Conservation (phyloP, 2,888 invertebrate genomes). For the Tanytarsus gracilentus region DNA sequence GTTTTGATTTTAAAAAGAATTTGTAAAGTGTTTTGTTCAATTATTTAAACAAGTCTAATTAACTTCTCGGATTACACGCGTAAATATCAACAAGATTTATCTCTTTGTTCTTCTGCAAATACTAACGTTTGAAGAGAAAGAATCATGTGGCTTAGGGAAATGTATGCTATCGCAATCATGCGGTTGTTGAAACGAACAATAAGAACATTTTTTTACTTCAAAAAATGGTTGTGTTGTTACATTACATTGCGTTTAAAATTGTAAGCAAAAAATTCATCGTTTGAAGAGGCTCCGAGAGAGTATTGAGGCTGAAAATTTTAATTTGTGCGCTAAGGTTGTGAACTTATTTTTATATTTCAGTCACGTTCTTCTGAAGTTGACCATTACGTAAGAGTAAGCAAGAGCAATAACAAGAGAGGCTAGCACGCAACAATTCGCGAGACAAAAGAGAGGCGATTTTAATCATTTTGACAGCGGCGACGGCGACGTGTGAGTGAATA, state of each 20-base stretch:
- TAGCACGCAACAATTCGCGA: not conserved
- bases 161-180: constrained; percentile 4
- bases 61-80: too few species aligned
- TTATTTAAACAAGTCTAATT: too few species aligned
- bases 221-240: constrained; percentile 6
- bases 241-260: not conserved
- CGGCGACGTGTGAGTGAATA: constrained; percentile 5
- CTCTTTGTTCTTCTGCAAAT: too few species aligned
- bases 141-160: too few species aligned
- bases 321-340: constrained; percentile 6
- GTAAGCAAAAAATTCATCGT: not conserved
- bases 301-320: too few species aligned
- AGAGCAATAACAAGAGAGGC: constrained; percentile 1
- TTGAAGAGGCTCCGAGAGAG: not conserved
- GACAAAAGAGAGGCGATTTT: too few species aligned
- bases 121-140: too few species aligned
- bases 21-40: too few species aligned
- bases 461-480: not conserved
- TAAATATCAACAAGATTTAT: too few species aligned
- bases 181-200: too few species aligned
- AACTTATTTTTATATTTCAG: constrained; percentile 22
- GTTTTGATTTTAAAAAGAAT: too few species aligned
- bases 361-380: constrained; percentile 24
- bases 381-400: constrained; percentile 22
- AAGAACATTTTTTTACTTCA: not conserved